These are phyloP conservation scores for Philaenus spumarius DNA, from an alignment of 1,140 invertebrate species.

Conservation along the genomic window DNA sequence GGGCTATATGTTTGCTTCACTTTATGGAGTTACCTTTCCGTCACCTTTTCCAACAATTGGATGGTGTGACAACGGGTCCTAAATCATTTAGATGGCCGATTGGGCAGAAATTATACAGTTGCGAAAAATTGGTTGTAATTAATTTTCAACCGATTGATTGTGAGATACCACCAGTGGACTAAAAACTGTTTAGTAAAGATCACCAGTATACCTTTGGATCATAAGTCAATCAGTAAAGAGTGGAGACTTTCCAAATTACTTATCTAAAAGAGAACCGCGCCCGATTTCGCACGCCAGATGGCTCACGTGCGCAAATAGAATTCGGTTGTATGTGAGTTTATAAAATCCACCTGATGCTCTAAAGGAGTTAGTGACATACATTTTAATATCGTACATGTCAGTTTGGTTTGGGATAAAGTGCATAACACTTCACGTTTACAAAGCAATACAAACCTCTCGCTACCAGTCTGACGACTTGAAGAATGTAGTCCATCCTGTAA, in stretches of 20 bases:
- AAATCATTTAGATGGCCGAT: slow-evolving; percentile 27
- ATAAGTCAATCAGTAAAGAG: slow-evolving; percentile 31
- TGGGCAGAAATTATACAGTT: slow-evolving; percentile 26
- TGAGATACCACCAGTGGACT: slow-evolving; percentile 24
- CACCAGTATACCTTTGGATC: slow-evolving; percentile 28
- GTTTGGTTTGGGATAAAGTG: slow-evolving; percentile 36
- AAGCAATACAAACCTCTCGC: no score
- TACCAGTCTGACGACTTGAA: slow-evolving; percentile 31
- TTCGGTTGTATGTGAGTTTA: slow-evolving; percentile 32
- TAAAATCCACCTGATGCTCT: slow-evolving; percentile 23
- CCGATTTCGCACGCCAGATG: no score
- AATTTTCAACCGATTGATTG: slow-evolving; percentile 23
- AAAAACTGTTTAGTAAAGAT: slow-evolving; percentile 28
- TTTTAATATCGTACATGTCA: no score
- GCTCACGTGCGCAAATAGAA: no score
- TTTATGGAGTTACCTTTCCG: slow-evolving; percentile 32
- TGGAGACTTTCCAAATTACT: no score
- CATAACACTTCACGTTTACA: no score
- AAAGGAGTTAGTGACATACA: no score
- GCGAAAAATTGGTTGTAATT: slow-evolving; percentile 23
- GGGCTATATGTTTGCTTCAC: slow-evolving; percentile 32
- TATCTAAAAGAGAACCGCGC: no score
- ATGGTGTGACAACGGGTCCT: slow-evolving; percentile 31
- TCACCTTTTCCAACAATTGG: slow-evolving; percentile 30
- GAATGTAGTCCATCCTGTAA: slow-evolving; percentile 25